Percentiles rank a stretch among this genome's conserved stretches.
Conservation (phyloP, 2,797 vertebrate genomes). For the Brotula barbata region DNA sequence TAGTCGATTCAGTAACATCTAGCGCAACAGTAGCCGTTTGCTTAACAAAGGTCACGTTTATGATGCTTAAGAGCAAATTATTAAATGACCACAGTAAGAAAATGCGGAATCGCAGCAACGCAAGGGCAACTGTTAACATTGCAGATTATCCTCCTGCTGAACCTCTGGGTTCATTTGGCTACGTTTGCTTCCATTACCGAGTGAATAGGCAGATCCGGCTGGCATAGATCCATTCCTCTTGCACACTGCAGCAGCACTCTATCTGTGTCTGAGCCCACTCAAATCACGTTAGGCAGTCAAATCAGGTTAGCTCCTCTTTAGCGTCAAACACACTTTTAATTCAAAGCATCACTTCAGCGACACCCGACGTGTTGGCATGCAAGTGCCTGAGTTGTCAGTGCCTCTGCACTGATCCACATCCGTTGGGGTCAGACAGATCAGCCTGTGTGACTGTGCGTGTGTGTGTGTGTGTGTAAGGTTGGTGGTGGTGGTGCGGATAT, state of each 20-base stretch:
- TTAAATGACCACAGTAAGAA: constrained; percentile 60
- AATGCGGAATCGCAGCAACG: constrained; percentile 43
- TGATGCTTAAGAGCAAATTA: constrained; percentile 39
- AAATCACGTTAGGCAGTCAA: constrained; percentile 75
- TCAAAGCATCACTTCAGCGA: constrained; percentile 71
- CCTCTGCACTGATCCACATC: constrained; percentile 73
- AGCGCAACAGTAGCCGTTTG: background rate
- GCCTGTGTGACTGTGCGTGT: background rate
- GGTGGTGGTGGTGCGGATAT: constrained; percentile 23
- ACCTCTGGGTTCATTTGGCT: constrained; percentile 61
- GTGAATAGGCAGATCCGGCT: constrained; percentile 62
- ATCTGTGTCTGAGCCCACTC: constrained; percentile 59
- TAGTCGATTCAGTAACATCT: background rate
- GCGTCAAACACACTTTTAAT: constrained; percentile 76
- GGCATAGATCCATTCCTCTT: constrained; percentile 63
- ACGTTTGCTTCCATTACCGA: constrained; percentile 66
- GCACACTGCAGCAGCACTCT: constrained; percentile 47
- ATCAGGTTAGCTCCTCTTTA: constrained; percentile 75
- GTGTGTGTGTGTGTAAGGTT: background rate
- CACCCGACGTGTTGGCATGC: constrained; percentile 63
- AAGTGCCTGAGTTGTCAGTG: constrained; percentile 63
- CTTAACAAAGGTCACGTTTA: constrained; percentile 30
- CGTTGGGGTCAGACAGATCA: constrained; percentile 68
- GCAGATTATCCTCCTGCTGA: constrained; percentile 59
- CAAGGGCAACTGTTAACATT: constrained; percentile 64